Base-by-base conservation (phyloP, 30 jellyfish, hydroid and myxozoan species). In the Aurelia aurita region DNA sequence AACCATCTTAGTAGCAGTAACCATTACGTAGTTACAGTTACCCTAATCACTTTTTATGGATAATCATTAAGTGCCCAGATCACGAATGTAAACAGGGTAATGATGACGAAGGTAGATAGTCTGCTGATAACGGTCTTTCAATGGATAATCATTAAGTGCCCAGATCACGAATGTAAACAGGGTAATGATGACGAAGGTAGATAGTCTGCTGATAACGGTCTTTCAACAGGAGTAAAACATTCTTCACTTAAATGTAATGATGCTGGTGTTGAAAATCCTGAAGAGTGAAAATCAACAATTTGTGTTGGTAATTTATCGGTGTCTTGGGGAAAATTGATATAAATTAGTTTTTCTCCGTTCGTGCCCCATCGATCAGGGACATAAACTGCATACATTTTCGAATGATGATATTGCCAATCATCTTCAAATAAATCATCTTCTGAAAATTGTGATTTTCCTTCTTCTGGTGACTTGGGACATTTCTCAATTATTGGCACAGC, bases 211-310 rank as follows among this genome's bases (percentile, higher is more conserved):
- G 81, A 21, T 82, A 57, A n/a, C 0, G 91, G 91, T 25, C 91
- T 82, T 20, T 82, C 91, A 5, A 57, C 25, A 5, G 91, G 91
- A 1, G 91, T 67, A 32, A 26, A n/a, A 46, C 66, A 82, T 51
- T 82, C 91, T 28, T 82, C 91, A 44, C 91, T 82, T 12, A 82
- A 59, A 23, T 82, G 70, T 18, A 82, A 82, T 7, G 91, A 58
- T 14, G 85, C 53, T 10, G 91, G 91, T 25, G 91, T 49, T 20
- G 91, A 82, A 55, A 51, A 69, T 15, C 91, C 91, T 20, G 91
- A 69, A 13, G 58, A 32, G 25, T 69, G 70, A 7, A 69, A 58
- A 28, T 82, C 91, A 57, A 20, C 35, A 4, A 60, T 26, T 45
- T 27, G 83, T 21, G 3, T 57, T 16, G 85, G 64, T 7, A 82